Conservation (phyloP, 1,140 invertebrate genomes). For the Gryon sp. region DNA sequence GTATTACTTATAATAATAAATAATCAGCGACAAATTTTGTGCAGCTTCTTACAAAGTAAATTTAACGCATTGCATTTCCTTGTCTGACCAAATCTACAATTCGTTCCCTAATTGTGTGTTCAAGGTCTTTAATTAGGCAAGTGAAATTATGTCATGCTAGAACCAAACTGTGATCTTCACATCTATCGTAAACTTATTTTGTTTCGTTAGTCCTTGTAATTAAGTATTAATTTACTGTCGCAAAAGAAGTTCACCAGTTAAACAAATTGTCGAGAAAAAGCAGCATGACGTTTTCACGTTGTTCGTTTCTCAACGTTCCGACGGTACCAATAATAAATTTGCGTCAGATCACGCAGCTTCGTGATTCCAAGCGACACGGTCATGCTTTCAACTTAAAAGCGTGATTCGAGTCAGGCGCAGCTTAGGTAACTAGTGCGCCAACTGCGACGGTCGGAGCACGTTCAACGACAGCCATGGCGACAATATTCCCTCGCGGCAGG, state of each 20-base stretch:
- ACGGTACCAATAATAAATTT: conserved; percentile 66
- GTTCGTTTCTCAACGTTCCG: conserved; percentile 42
- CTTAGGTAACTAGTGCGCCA: conserved; percentile 63
- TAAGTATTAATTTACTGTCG: conserved; percentile 14
- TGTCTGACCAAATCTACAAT: too few species aligned
- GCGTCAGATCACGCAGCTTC: conserved; percentile 55
- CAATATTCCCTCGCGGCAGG: conserved; percentile 3
- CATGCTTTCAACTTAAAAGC: conserved; percentile 77
- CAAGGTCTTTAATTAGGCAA: too few species aligned
- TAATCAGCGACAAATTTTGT: too few species aligned
- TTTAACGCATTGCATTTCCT: too few species aligned
- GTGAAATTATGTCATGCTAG: too few species aligned
- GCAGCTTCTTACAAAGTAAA: too few species aligned
- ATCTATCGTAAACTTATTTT: too few species aligned
- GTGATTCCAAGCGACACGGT: conserved; percentile 70
- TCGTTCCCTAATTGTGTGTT: too few species aligned
- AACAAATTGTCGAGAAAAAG: conserved; percentile 13
- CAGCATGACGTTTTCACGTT: background rate
- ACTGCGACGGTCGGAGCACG: conserved; percentile 61
- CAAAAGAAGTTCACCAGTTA: background rate
- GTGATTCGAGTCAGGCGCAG: conserved; percentile 59
- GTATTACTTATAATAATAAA: too few species aligned
- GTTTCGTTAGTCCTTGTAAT: conserved; percentile 1
- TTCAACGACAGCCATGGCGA: conserved; percentile 10
- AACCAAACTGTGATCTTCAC: too few species aligned